These are phyloP conservation scores for Lasioglossum leucozonium DNA, from an alignment of 2,888 invertebrate genomes.

Conservation along the genomic window DNA sequence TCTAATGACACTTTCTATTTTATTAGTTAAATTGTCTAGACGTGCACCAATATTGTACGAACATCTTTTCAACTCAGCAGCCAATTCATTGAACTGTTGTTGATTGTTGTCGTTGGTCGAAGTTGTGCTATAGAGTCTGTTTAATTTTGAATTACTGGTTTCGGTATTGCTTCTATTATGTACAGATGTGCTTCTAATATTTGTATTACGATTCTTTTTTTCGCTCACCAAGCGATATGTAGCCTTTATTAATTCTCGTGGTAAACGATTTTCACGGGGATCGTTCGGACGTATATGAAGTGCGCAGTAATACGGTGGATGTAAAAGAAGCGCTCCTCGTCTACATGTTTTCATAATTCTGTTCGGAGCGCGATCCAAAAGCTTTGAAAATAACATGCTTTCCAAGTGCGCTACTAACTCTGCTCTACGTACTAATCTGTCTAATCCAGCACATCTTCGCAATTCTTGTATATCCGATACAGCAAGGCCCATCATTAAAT, in stretches of 20 bases:
- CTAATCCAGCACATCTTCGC: conserved; percentile 92
- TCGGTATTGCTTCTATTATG: conserved; percentile 55
- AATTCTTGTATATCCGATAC: conserved; percentile 94
- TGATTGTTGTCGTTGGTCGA: conserved; percentile 73
- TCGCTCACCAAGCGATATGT: conserved; percentile 91
- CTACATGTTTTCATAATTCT: conserved; percentile 89
- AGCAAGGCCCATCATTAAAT: conserved; percentile 93
- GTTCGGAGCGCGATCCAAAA: conserved; percentile 89
- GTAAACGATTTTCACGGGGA: conserved; percentile 91
- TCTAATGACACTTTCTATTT: conserved; percentile 74
- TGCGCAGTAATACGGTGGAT: conserved; percentile 90
- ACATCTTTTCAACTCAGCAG: conserved; percentile 76
- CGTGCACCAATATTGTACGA: conserved; percentile 74
- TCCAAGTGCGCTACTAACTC: conserved; percentile 93
- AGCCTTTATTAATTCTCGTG: conserved; percentile 90
- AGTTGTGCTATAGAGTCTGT: conserved; percentile 75
- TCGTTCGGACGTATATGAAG: conserved; percentile 93
- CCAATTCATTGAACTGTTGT: conserved; percentile 77
- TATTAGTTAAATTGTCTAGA: conserved; percentile 75
- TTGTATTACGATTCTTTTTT: conserved; percentile 84
- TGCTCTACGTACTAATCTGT: conserved; percentile 92
- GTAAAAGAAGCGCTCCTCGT: conserved; percentile 90
- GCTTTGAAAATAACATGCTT: conserved; percentile 92
- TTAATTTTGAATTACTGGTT: conserved; percentile 62
- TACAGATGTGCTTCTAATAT: conserved; percentile 46